Conservation (phyloP, 2,113 vertebrate species). For the Nothoprocta perdicaria region DNA sequence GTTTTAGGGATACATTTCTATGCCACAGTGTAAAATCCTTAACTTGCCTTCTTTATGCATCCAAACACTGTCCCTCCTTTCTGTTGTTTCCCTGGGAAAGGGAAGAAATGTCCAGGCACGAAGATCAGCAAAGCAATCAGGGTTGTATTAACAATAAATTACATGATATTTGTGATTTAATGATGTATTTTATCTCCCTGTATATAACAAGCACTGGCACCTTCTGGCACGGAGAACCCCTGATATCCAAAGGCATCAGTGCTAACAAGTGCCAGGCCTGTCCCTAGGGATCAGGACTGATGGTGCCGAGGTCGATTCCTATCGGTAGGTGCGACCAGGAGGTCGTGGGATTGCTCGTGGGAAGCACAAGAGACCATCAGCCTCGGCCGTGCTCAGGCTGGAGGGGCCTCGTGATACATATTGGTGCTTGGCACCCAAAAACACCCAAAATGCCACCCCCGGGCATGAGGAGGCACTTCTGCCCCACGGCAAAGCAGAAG, state of each 20-base stretch:
- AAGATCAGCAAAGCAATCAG: neutral
- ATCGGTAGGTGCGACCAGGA: too few relatives aligned
- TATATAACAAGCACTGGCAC: too few relatives aligned
- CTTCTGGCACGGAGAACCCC: too few relatives aligned
- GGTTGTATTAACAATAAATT: neutral
- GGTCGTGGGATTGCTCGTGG: neutral
- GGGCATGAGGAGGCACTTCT: too few relatives aligned
- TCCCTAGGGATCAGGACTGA: too few relatives aligned
- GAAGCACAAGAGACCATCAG: too few relatives aligned
- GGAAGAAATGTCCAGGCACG: neutral
- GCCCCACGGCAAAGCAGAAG: neutral
- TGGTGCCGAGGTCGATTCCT: too few relatives aligned
- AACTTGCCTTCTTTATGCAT: neutral
- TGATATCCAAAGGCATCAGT: too few relatives aligned
- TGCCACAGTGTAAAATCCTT: neutral
- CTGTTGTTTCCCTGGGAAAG: neutral
- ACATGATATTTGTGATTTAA: neutral
- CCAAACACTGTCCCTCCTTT: neutral
- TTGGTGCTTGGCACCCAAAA: too few relatives aligned
- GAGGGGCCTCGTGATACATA: too few relatives aligned
- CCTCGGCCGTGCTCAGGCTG: neutral
- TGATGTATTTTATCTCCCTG: neutral
- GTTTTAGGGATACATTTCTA: neutral
- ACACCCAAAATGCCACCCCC: too few relatives aligned
- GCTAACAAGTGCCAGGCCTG: too few relatives aligned